Evolutionary conservation across 2,113 vertebrate genomes (phyloP), one percentile per base, ranked within the genome.

Genomic region (Esox niger): DNA sequence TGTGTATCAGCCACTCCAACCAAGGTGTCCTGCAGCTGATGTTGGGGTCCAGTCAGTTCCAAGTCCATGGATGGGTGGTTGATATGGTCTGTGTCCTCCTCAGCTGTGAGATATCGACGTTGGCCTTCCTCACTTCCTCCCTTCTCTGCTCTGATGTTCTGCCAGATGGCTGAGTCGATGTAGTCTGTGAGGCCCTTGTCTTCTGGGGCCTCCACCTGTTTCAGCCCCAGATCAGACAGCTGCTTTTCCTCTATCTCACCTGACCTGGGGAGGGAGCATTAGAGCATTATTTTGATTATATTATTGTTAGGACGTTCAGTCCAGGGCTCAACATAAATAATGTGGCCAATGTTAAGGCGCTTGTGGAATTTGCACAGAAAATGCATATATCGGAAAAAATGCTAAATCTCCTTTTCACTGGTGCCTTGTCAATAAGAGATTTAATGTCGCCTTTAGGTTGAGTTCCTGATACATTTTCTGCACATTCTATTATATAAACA

Each of bases 101-200:
- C 83, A 0, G 83, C 66, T 68, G 66, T 74, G 23, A 33, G 31
- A 70, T 80, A 57, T 55, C 66, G 66, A 15, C 38, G 3, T 43
- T 43, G 13, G 15, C 13, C 38, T 4, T 15, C 38, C 38, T 43
- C 38, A 13, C 4, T 38, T 15, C 15, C 13, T 38, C 13, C 38
- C 38, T 43, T 60, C 1, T 10, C n/a, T 10, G 20, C 38, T 11
- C 46, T 71, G 69, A 85, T 67, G 6, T 55, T 78, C 55, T 84
- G 86, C 89, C 86, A 83, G 58, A 91, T 84, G 66, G 43, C 75
- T 85, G 85, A 86, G 63, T 90, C 76, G 7, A 84, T 66, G 5
- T 85, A 61, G 3, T 70, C 1, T 0, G 33, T 77, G 43, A 69
- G 31, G 32, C 88, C 77, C 10, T 66, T 59, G 27, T 88, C 72